Evolutionary conservation across 2,888 invertebrate genomes (phyloP), one percentile per base, ranked within the genome.

Genomic region (Bugula neritina): DNA sequence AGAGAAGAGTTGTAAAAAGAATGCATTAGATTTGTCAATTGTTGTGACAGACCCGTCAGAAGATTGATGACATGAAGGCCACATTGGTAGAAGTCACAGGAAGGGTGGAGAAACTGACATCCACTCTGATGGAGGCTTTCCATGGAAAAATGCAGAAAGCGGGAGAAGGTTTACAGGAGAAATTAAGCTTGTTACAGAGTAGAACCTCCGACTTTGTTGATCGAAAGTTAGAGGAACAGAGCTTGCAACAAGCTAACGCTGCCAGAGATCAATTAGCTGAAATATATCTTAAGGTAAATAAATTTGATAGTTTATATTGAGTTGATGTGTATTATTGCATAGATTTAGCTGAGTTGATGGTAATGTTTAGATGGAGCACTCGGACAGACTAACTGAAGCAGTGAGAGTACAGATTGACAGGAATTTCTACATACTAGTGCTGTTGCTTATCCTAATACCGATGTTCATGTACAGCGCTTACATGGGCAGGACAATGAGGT

Each of bases 361-460:
- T n/a, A n/a, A n/a, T n/a, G n/a, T n/a, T n/a, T 31, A 63, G 63
- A 63, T 63, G 63, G 63, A 63, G 63, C 63, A 63, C 31, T 29
- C 63, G n/a, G 63, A 63, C 27, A 63, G 29, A 34, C 63, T 63
- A 5, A 31, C 63, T 13, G 63, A 63, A 31, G 63, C 63, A 13
- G 2, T 27, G 31, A 63, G 63, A 31, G 25, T 63, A 13, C 63
- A 63, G 27, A 27, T 63, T 2, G 63, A 63, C 34, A 63, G 27
- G 31, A 63, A 25, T 10, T 63, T 63, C 31, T 63, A 63, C n/a
- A 31, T 63, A 27, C 31, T 63, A 10, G 31, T 63, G 13, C n/a
- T 63, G 31, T 31, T 63, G 17, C 27, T 63, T n/a, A 63, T 63
- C 3, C 29, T 63, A 10, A 21, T 63, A 27, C 63, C 63, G 31